A percentile compares a stretch with the other conserved stretches of the same genome.
These are phyloP conservation scores for Apomyelois bistriatella DNA, from an alignment of 2,888 invertebrate genomes.

Conservation along the genomic window DNA sequence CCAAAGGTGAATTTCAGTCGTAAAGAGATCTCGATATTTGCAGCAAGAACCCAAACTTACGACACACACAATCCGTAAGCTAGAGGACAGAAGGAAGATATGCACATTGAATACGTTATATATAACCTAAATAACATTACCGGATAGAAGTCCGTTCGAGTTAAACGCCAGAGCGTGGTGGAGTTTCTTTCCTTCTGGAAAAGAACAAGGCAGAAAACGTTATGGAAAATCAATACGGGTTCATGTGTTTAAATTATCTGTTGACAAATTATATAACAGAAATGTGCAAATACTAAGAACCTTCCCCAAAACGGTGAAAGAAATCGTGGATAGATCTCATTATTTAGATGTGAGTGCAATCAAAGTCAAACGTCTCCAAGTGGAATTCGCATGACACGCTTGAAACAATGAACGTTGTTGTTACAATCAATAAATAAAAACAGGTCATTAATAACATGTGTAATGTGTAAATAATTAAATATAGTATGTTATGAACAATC, in stretches of 20 bases:
- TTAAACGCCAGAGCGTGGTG: conserved; percentile 4
- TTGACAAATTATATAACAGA: no score
- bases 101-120: conserved; percentile 2
- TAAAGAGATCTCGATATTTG: neutral
- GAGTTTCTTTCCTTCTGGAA: conserved; percentile 8
- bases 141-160: conserved; percentile 9
- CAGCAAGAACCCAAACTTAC: neutral
- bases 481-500: neutral
- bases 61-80: conserved; percentile 7
- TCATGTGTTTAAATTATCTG: no score
- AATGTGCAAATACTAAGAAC: no score
- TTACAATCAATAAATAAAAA: neutral
- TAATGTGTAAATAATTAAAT: neutral
- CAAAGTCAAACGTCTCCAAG: neutral
- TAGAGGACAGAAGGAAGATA: conserved; percentile 8
- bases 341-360: neutral
- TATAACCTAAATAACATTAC: conserved; percentile 10
- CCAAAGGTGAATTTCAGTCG: neutral
- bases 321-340: no score
- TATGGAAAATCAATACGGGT: neutral
- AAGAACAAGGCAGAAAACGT: conserved; percentile 7
- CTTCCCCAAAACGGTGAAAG: no score
- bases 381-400: neutral
- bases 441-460: neutral
- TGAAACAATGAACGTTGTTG: neutral